phyloP scores from a whole-genome alignment of 2,113 vertebrate species.

The Chaetops frenatus region DNA sequence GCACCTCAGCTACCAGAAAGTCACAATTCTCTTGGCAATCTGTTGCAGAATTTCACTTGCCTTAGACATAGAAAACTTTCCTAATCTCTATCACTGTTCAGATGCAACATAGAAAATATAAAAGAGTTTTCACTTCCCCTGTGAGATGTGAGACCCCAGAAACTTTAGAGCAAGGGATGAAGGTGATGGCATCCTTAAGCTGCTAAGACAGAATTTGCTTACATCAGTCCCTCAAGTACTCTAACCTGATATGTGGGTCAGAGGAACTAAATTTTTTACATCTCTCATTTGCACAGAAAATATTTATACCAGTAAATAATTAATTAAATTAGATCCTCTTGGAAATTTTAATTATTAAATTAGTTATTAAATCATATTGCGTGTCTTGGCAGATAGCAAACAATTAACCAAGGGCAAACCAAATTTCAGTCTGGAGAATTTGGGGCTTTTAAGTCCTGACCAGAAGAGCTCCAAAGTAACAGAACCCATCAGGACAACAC shows the following conservation, averaged over 20 bases:
- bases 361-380: neutral
- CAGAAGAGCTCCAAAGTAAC: neutral
- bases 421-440: neutral
- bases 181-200: neutral
- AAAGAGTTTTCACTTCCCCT: neutral
- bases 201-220: neutral
- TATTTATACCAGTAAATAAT: slow-evolving; percentile 5
- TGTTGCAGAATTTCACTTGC: neutral
- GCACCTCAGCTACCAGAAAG: neutral
- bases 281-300: neutral
- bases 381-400: neutral
- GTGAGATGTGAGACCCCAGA: neutral
- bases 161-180: neutral
- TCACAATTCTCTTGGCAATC: neutral
- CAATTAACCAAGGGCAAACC: neutral
- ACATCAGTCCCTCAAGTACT: neutral
- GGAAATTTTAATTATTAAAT: neutral
- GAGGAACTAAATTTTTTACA: neutral
- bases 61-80: neutral
- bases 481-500: neutral
- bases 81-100: neutral
- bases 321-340: neutral
- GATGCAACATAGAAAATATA: accelerated
- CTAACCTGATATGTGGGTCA: neutral
- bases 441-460: neutral